phyloP scores from a whole-genome alignment of 2,797 vertebrate species.

The Melanotaenia trifasciata region DNA sequence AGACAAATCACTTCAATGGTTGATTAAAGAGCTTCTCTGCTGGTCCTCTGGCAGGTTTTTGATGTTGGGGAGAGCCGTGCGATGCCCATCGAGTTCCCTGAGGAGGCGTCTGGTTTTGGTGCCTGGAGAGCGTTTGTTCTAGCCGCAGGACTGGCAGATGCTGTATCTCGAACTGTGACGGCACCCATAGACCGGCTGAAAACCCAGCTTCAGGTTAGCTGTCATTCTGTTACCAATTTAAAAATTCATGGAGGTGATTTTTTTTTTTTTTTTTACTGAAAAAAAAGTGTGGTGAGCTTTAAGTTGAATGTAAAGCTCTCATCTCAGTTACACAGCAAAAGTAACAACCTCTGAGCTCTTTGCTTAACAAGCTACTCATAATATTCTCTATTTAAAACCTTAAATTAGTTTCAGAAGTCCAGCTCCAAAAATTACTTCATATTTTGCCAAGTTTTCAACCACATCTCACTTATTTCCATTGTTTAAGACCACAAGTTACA shows the following conservation, averaged over 20 bases:
- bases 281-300: not conserved
- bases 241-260: not conserved
- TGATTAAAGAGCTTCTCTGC: not conserved
- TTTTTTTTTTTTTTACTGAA: no score
- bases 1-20: not conserved
- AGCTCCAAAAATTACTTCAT: no score
- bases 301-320: not conserved
- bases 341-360: not conserved
- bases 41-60: conserved; percentile 71
- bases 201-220: conserved; percentile 83
- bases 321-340: not conserved
- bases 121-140: conserved; percentile 78
- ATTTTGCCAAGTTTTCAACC: no score
- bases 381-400: not conserved
- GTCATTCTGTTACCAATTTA: not conserved
- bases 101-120: conserved; percentile 68
- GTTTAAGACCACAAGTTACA: not conserved
- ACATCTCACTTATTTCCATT: no score
- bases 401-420: not conserved
- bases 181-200: conserved; percentile 84
- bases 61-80: conserved; percentile 84
- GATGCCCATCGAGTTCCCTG: conserved; percentile 77
- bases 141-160: conserved; percentile 79
- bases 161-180: conserved; percentile 79
- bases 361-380: not conserved